Base-by-base conservation (phyloP, 1,140 invertebrate species). In the Cephus cinctus region DNA sequence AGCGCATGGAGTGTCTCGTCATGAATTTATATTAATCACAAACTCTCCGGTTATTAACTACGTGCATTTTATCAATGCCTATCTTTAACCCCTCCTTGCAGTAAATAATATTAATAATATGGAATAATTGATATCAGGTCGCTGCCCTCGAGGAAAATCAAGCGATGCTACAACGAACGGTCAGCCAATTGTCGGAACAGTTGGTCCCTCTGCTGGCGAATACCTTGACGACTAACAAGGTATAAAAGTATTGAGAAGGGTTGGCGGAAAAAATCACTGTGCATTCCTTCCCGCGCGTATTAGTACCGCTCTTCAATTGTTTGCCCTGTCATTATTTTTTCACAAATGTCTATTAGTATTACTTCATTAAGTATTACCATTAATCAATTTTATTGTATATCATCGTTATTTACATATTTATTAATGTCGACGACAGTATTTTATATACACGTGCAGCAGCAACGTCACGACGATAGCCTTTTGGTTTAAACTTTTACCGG, bases 61-160 rank as follows among this genome's bases (percentile, higher is more conserved):
- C n/a, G n/a, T n/a, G n/a, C n/a, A n/a, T n/a, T n/a, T n/a, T n/a
- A n/a, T n/a, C n/a, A n/a, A n/a, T n/a, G n/a, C n/a, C n/a, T n/a
- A n/a, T n/a, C n/a, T n/a, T n/a, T n/a, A n/a, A n/a, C n/a, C n/a
- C n/a, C n/a, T n/a, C n/a, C n/a, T n/a, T n/a, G n/a, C n/a, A n/a
- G n/a, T n/a, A n/a, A n/a, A n/a, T n/a, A n/a, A n/a, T n/a, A n/a
- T n/a, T n/a, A n/a, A n/a, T n/a, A n/a, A n/a, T n/a, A n/a, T n/a
- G n/a, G n/a, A n/a, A n/a, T n/a, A n/a, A 6, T 27, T 27, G 6
- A 27, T 27, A n/a, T 12, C 42, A 76, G 74, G 67, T 76, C 44
- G 52, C 54, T 25, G 52, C 54, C 25, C 52, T 76, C 43, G 74
- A 76, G 50, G 69, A 75, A 46, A 71, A 70, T 44, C 71, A 71